Conservation (phyloP, 2,888 invertebrate species). For the Lysandra bellargus region DNA sequence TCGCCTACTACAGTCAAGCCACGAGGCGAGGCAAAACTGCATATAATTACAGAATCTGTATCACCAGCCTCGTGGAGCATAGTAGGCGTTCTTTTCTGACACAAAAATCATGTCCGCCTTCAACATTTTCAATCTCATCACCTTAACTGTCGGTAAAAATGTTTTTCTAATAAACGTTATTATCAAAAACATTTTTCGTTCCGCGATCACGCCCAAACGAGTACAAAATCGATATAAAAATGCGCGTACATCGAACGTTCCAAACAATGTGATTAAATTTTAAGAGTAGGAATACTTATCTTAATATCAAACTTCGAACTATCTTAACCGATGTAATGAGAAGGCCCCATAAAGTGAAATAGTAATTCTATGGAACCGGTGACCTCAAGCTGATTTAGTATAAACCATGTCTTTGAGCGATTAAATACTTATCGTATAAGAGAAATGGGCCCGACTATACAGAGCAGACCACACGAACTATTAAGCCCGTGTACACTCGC, state of each 20-base stretch:
- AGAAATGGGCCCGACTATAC: conserved; percentile 39
- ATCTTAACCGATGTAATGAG: conserved; percentile 23
- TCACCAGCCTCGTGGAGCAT: not conserved
- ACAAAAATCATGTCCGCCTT: not conserved
- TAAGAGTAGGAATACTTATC: conserved; percentile 27
- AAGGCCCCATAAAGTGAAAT: conserved; percentile 29
- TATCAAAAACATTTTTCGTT: conserved; percentile 7
- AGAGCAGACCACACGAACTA: conserved; percentile 40
- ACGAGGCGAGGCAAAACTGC: not conserved
- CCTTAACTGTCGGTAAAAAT: not conserved
- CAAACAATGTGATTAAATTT: conserved; percentile 23
- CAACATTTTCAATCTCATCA: not conserved
- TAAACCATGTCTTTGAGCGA: conserved; percentile 29
- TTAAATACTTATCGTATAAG: conserved; percentile 22
- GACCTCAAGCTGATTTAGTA: conserved; percentile 28
- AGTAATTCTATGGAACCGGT: conserved; percentile 30
- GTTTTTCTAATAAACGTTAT: conserved; percentile 2
- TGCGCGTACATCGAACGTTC: conserved; percentile 18
- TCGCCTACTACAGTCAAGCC: not conserved
- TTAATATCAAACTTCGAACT: conserved; percentile 28
- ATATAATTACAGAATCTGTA: not conserved
- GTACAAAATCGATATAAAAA: conserved; percentile 13
- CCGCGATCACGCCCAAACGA: not conserved
- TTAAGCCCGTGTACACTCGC: conserved; percentile 14
- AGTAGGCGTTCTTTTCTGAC: not conserved